Conservation (phyloP, 2,888 invertebrate genomes). For the Drosophila anomalata region DNA sequence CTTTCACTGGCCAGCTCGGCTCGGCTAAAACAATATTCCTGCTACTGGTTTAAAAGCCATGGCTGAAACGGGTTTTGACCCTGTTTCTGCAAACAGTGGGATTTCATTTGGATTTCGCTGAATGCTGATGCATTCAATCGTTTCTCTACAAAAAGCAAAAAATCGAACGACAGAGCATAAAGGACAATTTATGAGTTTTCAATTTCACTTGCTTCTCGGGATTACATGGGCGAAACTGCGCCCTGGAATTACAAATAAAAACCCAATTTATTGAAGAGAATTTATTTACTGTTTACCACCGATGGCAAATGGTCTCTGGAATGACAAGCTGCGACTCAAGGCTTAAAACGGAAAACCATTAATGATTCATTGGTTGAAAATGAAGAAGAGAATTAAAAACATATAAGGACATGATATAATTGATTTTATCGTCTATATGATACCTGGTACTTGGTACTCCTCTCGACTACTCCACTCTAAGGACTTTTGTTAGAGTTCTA, state of each 20-base stretch:
- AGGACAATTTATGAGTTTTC: constrained; percentile 38
- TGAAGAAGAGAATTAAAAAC: neutral
- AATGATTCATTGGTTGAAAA: neutral
- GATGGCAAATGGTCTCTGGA: neutral
- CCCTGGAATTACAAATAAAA: constrained; percentile 20
- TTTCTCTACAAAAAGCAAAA: constrained; percentile 16
- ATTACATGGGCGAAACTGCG: constrained; percentile 1
- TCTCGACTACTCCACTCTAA: too few species aligned
- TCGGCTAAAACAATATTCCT: constrained; percentile 30
- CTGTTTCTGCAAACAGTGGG: constrained; percentile 12
- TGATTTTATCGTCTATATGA: too few species aligned
- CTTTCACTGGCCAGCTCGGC: neutral
- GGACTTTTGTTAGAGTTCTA: too few species aligned
- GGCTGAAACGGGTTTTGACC: constrained; percentile 22
- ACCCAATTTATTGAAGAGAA: constrained; percentile 11
- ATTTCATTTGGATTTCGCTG: constrained; percentile 31
- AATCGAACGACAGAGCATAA: constrained; percentile 24
- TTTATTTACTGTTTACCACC: constrained; percentile 12
- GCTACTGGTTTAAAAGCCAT: neutral
- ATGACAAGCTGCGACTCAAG: neutral
- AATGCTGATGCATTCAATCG: constrained; percentile 28
- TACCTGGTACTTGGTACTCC: too few species aligned
- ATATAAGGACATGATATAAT: too few species aligned
- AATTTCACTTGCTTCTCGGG: constrained; percentile 18
- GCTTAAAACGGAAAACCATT: neutral